These are phyloP conservation scores for Harlomillsia oculata DNA, from an alignment of 1,140 invertebrate species.

Conservation along the genomic window DNA sequence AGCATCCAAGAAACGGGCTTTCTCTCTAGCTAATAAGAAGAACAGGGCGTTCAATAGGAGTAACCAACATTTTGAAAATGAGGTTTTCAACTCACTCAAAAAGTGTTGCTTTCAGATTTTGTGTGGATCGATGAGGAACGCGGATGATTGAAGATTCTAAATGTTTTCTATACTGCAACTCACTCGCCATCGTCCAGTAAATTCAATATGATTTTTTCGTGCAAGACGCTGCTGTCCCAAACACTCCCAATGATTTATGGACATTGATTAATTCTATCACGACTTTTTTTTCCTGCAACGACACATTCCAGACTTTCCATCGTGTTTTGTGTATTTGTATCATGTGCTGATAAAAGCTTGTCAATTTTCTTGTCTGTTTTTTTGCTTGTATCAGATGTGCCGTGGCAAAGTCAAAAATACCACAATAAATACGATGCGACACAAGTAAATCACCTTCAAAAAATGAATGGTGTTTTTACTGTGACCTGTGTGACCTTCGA, in stretches of 20 bases:
- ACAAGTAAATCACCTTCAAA: no score
- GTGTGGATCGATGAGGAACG: conserved; percentile 29
- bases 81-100: no score
- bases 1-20: no score
- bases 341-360: conserved; percentile 4
- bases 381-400: not conserved
- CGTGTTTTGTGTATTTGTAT: no score
- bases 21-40: no score
- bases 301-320: no score
- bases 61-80: no score
- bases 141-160: conserved; percentile 34
- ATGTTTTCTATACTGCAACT: conserved; percentile 19
- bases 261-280: conserved; percentile 32
- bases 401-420: no score
- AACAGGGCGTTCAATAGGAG: no score
- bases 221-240: conserved; percentile 25
- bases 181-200: not conserved
- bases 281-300: not conserved
- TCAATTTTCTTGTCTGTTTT: conserved; percentile 5
- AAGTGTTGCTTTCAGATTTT: not conserved
- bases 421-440: no score
- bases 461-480: no score
- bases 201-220: conserved; percentile 26
- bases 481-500: no score
- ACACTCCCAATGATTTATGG: conserved; percentile 34